These are phyloP conservation scores for Misgurnus mizolepis DNA, from an alignment of 2,113 vertebrate species.

Conservation along the genomic window DNA sequence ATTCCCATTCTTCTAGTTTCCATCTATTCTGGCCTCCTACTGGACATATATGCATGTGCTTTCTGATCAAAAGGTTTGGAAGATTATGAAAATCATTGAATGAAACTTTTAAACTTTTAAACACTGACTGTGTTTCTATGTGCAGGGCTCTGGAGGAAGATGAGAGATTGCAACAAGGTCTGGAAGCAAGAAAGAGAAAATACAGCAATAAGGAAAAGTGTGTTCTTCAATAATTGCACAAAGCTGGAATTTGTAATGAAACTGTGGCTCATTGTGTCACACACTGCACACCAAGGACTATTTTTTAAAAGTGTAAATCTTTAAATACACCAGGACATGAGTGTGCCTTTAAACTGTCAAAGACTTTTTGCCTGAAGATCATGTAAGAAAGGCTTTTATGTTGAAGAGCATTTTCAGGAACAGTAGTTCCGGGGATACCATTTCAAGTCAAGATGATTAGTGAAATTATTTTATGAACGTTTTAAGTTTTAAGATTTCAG, in stretches of 20 bases:
- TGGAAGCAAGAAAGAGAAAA: constrained; percentile 83
- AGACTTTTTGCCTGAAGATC: not conserved
- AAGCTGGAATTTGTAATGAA: not conserved
- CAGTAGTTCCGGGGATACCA: not conserved
- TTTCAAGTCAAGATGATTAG: not conserved
- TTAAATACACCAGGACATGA: not conserved
- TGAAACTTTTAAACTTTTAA: too few relatives aligned
- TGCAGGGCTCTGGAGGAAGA: constrained; percentile 87
- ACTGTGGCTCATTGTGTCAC: not conserved
- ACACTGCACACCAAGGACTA: not conserved
- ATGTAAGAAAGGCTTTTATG: too few relatives aligned
- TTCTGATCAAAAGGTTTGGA: too few relatives aligned
- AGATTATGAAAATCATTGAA: too few relatives aligned
- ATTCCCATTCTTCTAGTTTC: too few relatives aligned
- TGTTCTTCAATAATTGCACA: constrained; percentile 75
- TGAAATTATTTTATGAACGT: not conserved
- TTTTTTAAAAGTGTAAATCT: not conserved
- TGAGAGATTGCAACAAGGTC: constrained; percentile 81
- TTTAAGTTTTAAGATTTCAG: not conserved
- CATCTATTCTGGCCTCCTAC: too few relatives aligned
- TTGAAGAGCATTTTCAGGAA: not conserved
- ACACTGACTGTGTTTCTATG: constrained; percentile 31
- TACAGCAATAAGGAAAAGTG: constrained; percentile 85
- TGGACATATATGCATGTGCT: not conserved
- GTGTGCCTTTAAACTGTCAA: constrained; percentile 17